Conservation (phyloP, 1,140 invertebrate species). For the Zaprionus camerounensis region DNA sequence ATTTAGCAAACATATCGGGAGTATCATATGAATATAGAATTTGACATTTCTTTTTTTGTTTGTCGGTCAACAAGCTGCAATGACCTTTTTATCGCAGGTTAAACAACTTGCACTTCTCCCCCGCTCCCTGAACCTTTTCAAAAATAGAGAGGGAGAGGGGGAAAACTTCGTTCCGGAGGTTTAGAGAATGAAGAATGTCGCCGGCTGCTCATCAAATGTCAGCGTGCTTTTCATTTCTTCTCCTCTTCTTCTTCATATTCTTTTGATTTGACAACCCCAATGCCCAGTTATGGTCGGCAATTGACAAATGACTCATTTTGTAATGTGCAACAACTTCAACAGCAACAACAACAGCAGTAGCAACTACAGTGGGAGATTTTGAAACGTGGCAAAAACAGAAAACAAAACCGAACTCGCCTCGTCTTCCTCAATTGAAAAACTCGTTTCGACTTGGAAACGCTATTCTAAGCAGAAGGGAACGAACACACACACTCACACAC, state of each 20-base stretch:
- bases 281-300: constrained; percentile 35
- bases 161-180: neutral
- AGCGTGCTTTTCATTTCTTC: constrained; percentile 48
- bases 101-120: constrained; percentile 45
- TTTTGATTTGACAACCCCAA: constrained; percentile 35
- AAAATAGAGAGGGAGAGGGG: neutral
- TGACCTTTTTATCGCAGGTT: constrained; percentile 71
- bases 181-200: constrained; percentile 37
- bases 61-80: constrained; percentile 49
- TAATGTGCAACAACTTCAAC: constrained; percentile 43
- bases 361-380: neutral
- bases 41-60: constrained; percentile 23
- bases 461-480: constrained; percentile 30
- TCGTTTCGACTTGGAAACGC: constrained; percentile 20
- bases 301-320: constrained; percentile 55
- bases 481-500: neutral
- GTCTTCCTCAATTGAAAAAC: constrained; percentile 43
- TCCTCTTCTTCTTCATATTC: neutral
- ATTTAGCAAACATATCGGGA: constrained; percentile 19
- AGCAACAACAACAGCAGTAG: neutral
- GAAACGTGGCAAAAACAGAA: constrained; percentile 10
- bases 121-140: neutral
- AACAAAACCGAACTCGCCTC: constrained; percentile 8
- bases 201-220: constrained; percentile 49
- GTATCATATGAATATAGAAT: constrained; percentile 13